A percentile compares a stretch with the other conserved stretches of the same genome.
Evolutionary conservation across 2,797 vertebrate species (phyloP).

Genomic region (Percopsis omiscomaycus): DNA sequence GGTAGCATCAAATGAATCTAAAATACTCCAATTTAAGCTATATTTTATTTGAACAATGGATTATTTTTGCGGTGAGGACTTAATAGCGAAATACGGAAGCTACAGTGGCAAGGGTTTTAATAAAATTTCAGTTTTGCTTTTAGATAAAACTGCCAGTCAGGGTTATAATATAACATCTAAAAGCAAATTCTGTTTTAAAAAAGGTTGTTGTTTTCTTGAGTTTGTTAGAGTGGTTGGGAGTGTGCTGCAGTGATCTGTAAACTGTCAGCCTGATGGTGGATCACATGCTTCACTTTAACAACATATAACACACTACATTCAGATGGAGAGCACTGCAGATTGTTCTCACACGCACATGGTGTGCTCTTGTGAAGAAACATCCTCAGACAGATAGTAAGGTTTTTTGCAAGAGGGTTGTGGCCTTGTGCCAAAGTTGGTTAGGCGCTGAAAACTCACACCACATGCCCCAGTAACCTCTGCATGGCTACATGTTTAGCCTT

Average conservation of each 20-base stretch:
- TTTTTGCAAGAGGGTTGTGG: constrained; percentile 20
- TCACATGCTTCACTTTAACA: background rate
- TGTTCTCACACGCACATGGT: background rate
- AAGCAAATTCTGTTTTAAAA: too few relatives aligned
- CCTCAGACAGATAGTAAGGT: constrained; percentile 18
- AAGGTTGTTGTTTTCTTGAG: too few relatives aligned
- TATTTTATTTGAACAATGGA: too few relatives aligned
- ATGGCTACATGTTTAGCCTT: background rate
- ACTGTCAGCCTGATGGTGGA: background rate
- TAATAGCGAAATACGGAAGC: too few relatives aligned
- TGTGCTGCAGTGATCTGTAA: background rate
- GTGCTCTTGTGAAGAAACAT: background rate
- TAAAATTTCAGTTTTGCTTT: too few relatives aligned
- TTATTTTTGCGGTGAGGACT: too few relatives aligned
- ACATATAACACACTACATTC: background rate
- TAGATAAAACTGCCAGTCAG: too few relatives aligned
- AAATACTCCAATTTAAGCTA: too few relatives aligned
- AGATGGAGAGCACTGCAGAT: background rate
- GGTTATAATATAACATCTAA: too few relatives aligned
- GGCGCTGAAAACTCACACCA: background rate
- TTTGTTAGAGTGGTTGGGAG: background rate
- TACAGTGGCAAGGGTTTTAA: too few relatives aligned
- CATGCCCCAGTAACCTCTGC: constrained; percentile 7
- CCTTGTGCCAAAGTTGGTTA: constrained; percentile 12
- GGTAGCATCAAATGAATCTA: too few relatives aligned